These are phyloP conservation scores for Drosophila mayaguana DNA, from an alignment of 2,888 invertebrate species.

Conservation along the genomic window DNA sequence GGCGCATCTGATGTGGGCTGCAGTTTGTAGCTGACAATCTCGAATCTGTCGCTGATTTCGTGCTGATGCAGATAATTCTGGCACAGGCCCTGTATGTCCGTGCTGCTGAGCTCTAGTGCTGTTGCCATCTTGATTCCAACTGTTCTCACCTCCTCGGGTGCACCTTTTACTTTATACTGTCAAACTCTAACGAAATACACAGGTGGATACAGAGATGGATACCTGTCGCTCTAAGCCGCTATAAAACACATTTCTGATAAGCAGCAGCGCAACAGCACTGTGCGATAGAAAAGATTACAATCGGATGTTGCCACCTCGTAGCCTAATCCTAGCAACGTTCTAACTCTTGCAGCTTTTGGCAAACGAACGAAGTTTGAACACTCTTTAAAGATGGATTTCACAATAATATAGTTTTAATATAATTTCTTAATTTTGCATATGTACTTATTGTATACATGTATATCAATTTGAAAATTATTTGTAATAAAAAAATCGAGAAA, in stretches of 20 bases:
- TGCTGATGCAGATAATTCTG: constrained; percentile 61
- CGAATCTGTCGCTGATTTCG: constrained; percentile 40
- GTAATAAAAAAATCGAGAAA: too few relatives aligned
- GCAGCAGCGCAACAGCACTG: constrained; percentile 3
- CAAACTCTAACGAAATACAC: not conserved
- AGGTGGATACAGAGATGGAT: not conserved
- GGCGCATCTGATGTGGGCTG: constrained; percentile 75
- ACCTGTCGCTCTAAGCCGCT: constrained; percentile 8
- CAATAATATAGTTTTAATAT: too few relatives aligned
- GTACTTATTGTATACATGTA: not conserved
- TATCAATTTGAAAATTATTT: not conserved
- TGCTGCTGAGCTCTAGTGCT: constrained; percentile 55
- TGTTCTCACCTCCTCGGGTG: constrained; percentile 23
- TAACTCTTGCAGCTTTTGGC: not conserved
- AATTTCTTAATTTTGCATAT: too few relatives aligned
- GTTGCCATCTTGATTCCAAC: constrained; percentile 62
- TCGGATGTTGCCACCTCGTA: constrained; percentile 5
- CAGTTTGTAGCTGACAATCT: constrained; percentile 72
- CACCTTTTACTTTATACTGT: constrained; percentile 44
- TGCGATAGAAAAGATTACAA: constrained; percentile 2
- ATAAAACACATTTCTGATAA: constrained; percentile 32
- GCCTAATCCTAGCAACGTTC: not conserved
- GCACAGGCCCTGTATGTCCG: constrained; percentile 70
- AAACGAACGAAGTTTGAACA: not conserved
- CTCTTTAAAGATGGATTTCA: not conserved